phyloP scores from a whole-genome alignment of 1,140 invertebrate genomes.

The Heliothis subflexa region DNA sequence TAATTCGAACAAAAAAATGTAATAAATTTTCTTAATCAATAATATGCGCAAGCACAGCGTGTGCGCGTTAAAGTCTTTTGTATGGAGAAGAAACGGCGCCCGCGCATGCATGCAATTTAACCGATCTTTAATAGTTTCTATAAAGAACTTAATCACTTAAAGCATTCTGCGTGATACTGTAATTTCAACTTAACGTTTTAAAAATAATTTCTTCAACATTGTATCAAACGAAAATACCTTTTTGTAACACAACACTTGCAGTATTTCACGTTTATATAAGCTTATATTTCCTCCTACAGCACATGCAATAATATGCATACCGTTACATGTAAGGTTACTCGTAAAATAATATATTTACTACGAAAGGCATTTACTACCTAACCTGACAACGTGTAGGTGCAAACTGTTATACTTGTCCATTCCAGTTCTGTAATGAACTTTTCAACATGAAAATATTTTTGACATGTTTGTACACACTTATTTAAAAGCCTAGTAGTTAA shows the following conservation, averaged over 20 bases:
- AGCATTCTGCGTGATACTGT: background rate
- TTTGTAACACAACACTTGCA: too few species aligned
- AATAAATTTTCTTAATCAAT: constrained; percentile 6
- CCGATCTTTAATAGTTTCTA: background rate
- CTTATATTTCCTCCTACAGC: background rate
- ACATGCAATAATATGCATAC: background rate
- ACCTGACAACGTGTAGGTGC: constrained; percentile 15
- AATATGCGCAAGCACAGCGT: constrained; percentile 54
- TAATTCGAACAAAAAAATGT: background rate
- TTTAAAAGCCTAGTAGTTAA: background rate
- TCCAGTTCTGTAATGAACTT: background rate
- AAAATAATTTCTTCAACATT: background rate
- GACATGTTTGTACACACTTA: background rate
- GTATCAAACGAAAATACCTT: too few species aligned
- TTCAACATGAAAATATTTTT: constrained; percentile 10
- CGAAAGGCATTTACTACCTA: background rate
- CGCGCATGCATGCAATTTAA: constrained; percentile 46
- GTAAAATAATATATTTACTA: constrained; percentile 19
- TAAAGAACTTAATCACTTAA: background rate
- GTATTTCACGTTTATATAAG: background rate
- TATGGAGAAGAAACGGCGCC: constrained; percentile 54
- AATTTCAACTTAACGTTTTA: background rate
- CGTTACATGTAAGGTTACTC: background rate
- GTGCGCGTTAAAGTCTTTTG: constrained; percentile 73
- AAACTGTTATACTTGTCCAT: constrained; percentile 6